Evolutionary conservation across 2,888 invertebrate species (phyloP).

Genomic region (Mesorhabditis belari): DNA sequence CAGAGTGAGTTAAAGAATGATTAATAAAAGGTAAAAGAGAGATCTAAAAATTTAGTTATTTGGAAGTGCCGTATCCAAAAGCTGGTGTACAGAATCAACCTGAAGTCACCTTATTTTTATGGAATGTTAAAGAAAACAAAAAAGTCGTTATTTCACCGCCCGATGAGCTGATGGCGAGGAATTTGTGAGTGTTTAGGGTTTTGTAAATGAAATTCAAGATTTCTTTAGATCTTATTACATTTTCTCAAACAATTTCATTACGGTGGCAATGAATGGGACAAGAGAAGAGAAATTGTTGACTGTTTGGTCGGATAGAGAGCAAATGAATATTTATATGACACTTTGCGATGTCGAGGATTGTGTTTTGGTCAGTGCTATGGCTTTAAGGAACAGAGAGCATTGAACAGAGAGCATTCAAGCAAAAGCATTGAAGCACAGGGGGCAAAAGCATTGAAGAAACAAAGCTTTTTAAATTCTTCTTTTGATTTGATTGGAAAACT

Average conservation of each 20-base stretch:
- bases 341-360: slow-evolving; percentile 31
- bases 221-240: slow-evolving; percentile 29
- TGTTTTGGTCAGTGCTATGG: slow-evolving; percentile 12
- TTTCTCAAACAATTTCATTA: slow-evolving; percentile 19
- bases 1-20: slow-evolving; percentile 12
- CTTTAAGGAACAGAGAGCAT: background rate
- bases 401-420: too few relatives aligned
- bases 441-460: too few relatives aligned
- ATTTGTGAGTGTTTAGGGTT: slow-evolving; percentile 10
- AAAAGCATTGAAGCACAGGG: too few relatives aligned
- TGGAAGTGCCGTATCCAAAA: slow-evolving; percentile 39
- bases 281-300: slow-evolving; percentile 26
- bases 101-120: slow-evolving; percentile 32
- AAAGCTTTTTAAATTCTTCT: too few relatives aligned
- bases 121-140: slow-evolving; percentile 32
- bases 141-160: slow-evolving; percentile 37
- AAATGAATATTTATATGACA: slow-evolving; percentile 30
- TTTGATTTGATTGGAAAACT: too few relatives aligned
- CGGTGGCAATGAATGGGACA: background rate
- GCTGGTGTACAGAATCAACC: slow-evolving; percentile 35
- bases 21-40: background rate
- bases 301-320: slow-evolving; percentile 39
- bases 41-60: slow-evolving; percentile 18
- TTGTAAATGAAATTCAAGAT: background rate
- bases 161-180: slow-evolving; percentile 20